phyloP scores from a whole-genome alignment of 2,113 vertebrate genomes.

The Pagrus major region DNA sequence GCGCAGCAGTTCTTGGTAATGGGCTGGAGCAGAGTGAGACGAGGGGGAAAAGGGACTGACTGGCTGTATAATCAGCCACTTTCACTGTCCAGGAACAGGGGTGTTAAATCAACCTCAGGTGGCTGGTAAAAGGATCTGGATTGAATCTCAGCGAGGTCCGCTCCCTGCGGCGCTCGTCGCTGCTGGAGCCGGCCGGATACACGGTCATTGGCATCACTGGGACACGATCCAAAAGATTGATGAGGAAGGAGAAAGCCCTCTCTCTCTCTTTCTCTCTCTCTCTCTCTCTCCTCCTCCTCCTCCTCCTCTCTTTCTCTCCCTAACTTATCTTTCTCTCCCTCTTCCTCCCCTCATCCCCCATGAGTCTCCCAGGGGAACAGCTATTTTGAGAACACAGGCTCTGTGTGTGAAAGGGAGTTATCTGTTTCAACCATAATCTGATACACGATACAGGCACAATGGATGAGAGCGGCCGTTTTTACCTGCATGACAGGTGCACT shows the following conservation, averaged over 20 bases:
- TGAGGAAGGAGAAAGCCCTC: slow-evolving; percentile 70
- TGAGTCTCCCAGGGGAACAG: slow-evolving; percentile 60
- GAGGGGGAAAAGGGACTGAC: slow-evolving; percentile 49
- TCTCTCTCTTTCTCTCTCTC: background rate
- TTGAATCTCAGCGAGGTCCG: slow-evolving; percentile 66
- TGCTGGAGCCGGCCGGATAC: slow-evolving; percentile 45
- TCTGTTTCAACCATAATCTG: slow-evolving; percentile 61
- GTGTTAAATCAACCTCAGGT: slow-evolving; percentile 83
- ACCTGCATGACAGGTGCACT: slow-evolving; percentile 55
- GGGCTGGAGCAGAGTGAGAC: slow-evolving; percentile 60
- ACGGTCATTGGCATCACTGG: slow-evolving; percentile 51
- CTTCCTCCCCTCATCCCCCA: slow-evolving; percentile 42
- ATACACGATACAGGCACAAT: slow-evolving; percentile 41
- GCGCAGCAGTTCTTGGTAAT: slow-evolving; percentile 67
- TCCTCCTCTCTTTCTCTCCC: slow-evolving; percentile 6
- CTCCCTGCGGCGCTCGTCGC: slow-evolving; percentile 53
- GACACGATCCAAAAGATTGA: slow-evolving; percentile 71
- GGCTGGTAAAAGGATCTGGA: slow-evolving; percentile 78
- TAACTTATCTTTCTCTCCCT: slow-evolving; percentile 36
- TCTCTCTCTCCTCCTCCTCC: slow-evolving; percentile 5
- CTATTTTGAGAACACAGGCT: slow-evolving; percentile 74
- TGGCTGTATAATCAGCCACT: slow-evolving; percentile 73
- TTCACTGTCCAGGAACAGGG: slow-evolving; percentile 65
- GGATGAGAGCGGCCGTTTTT: slow-evolving; percentile 33
- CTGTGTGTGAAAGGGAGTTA: slow-evolving; percentile 62